Percentiles rank a stretch among this genome's conserved stretches.
Conservation (phyloP, 2,888 invertebrate genomes). For the Spisula subtruncata region DNA sequence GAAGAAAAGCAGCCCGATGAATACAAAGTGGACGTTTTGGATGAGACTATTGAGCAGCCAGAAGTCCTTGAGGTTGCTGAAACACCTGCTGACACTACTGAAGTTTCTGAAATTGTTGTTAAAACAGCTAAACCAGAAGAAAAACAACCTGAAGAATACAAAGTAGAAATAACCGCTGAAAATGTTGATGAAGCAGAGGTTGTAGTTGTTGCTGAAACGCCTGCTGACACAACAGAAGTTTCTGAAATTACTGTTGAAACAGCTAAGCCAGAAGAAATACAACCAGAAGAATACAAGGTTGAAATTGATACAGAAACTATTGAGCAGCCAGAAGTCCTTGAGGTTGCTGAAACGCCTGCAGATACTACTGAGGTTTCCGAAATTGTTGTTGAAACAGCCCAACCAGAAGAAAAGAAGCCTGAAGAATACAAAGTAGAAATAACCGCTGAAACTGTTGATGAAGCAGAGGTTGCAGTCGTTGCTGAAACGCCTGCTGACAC, state of each 20-base stretch:
- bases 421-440: constrained; percentile 54
- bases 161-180: constrained; percentile 45
- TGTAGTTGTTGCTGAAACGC: constrained; percentile 55
- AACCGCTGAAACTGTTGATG: constrained; percentile 45
- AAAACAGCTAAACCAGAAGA: constrained; percentile 54
- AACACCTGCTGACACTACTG: constrained; percentile 55
- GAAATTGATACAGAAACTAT: constrained; percentile 39
- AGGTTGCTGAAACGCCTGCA: constrained; percentile 40
- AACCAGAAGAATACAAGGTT: constrained; percentile 55
- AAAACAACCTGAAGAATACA: constrained; percentile 56
- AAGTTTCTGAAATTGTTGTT: constrained; percentile 42
- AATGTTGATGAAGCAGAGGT: constrained; percentile 56
- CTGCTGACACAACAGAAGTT: constrained; percentile 54
- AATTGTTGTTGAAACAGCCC: constrained; percentile 32
- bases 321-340: constrained; percentile 45
- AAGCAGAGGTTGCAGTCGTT: constrained; percentile 55
- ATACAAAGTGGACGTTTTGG: constrained; percentile 56
- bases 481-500: constrained; percentile 53
- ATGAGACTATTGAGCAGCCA: constrained; percentile 54
- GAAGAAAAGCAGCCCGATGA: constrained; percentile 57
- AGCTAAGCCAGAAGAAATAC: constrained; percentile 38
- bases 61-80: constrained; percentile 60
- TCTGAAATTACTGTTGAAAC: constrained; percentile 56
- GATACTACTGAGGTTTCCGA: constrained; percentile 37
- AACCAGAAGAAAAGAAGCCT: constrained; percentile 40